These are phyloP conservation scores for Sericinus montela DNA, from an alignment of 2,888 invertebrate species.

Conservation along the genomic window DNA sequence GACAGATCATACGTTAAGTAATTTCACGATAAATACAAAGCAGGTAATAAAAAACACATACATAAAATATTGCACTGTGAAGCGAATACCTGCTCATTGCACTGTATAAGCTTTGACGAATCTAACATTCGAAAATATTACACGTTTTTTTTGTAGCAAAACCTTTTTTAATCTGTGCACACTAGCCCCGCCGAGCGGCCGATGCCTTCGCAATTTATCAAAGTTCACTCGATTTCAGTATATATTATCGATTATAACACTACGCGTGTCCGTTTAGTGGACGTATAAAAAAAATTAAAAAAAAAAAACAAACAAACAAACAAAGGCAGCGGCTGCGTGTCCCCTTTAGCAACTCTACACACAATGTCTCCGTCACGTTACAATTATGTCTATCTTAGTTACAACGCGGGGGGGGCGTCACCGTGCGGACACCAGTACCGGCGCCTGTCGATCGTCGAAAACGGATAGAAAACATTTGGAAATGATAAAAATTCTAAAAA, in stretches of 20 bases:
- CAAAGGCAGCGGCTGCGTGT: slow-evolving; percentile 37
- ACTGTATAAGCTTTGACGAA: too few relatives aligned
- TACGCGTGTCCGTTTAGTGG: slow-evolving; percentile 19
- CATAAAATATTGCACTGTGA: too few relatives aligned
- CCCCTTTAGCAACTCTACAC: slow-evolving; percentile 41
- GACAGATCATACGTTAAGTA: too few relatives aligned
- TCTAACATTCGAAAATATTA: too few relatives aligned
- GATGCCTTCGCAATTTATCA: neutral
- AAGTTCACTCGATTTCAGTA: slow-evolving; percentile 17
- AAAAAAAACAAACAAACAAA: slow-evolving; percentile 16
- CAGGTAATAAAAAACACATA: neutral
- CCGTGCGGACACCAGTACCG: too few relatives aligned
- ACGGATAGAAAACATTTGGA: too few relatives aligned
- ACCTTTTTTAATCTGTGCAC: neutral
- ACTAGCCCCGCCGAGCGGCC: neutral
- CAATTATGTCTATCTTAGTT: slow-evolving; percentile 35
- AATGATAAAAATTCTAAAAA: slow-evolving; percentile 6
- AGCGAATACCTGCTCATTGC: too few relatives aligned
- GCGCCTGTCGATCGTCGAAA: too few relatives aligned
- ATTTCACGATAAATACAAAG: neutral
- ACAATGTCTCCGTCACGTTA: slow-evolving; percentile 29
- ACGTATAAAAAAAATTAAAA: slow-evolving; percentile 1
- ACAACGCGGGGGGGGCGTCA: slow-evolving; percentile 28
- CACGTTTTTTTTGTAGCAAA: too few relatives aligned
- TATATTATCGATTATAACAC: slow-evolving; percentile 8